Base-by-base conservation (phyloP, 2,888 invertebrate genomes). In the Eudasyphora cyanicolor region DNA sequence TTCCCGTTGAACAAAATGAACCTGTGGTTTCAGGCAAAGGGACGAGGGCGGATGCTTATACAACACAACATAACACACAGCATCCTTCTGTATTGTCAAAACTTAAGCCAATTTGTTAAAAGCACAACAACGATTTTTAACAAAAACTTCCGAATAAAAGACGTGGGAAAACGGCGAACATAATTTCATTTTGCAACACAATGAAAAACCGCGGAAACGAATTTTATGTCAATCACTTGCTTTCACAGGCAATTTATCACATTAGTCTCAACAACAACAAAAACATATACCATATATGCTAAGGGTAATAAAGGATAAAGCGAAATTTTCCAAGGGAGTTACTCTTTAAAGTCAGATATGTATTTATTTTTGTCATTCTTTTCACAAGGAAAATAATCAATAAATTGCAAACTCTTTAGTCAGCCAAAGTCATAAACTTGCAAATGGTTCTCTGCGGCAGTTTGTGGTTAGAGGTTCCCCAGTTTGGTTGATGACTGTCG, bases 231-330 rank as follows among this genome's bases (percentile, higher is more conserved):
- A 80, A 70, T 76, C 75, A 80, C 45, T 74, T 67, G 21, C 19
- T 70, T 57, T 80, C 62, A 71, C 70, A 21, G 51, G 51, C 75
- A 70, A 80, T 80, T 76, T 76, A 27, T 71, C 75, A 70, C 70
- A 76, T 76, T 62, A 76, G 60, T 64, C 57, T 24, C 42, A 73
- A 64, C 24, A 62, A 38, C 12, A n/a, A 62, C n/a, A 32, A 57
- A 45, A 7, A 42, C 38, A 60, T 17, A 32, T 21, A 75, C 35
- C 24, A 24, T 29, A 35, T 10, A 14, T 12, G 14, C 60, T 19
- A 57, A 32, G 49, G 45, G 69, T 70, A 77, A 70, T 32, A 57
- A 6, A 27, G 76, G 27, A 73, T 73, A 69, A 17, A 42, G 24
- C 4, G 21, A 51, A 17, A 24, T 60, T 42, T 73, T 29, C 24